Evolutionary conservation across 64 coral and sea anemone species (phyloP).

Genomic region (Stichodactyla helianthus): DNA sequence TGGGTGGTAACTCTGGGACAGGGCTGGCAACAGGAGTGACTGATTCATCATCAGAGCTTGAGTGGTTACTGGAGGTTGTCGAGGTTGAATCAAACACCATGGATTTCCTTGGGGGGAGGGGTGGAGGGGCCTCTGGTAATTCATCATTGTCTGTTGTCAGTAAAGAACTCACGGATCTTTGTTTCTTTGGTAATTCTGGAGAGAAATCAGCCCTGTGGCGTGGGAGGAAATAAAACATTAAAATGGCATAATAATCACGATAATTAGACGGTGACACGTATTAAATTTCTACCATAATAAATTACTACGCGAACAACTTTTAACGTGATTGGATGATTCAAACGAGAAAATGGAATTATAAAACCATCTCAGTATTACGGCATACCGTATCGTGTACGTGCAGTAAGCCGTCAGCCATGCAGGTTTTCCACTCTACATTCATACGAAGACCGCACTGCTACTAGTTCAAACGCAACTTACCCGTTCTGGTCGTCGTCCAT

Average conservation of each 20-base stretch:
- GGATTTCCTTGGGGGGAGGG: conserved; percentile 49
- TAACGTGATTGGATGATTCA: too few relatives aligned
- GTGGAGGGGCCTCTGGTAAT: conserved; percentile 27
- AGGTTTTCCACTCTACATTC: too few relatives aligned
- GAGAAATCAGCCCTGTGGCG: not conserved
- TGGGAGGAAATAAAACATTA: not conserved
- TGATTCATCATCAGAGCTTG: not conserved
- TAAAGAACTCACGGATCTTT: conserved; percentile 28
- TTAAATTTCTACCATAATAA: too few relatives aligned
- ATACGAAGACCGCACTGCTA: too few relatives aligned
- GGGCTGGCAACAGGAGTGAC: not conserved
- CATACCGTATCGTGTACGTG: too few relatives aligned
- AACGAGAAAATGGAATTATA: too few relatives aligned
- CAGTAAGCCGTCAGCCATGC: too few relatives aligned
- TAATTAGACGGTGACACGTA: too few relatives aligned
- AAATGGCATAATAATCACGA: not conserved
- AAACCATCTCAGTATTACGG: too few relatives aligned
- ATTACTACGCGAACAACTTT: too few relatives aligned
- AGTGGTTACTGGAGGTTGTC: not conserved
- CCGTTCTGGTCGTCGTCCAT: not conserved
- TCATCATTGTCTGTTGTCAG: conserved; percentile 30
- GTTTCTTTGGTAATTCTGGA: conserved; percentile 36
- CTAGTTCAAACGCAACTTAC: not conserved
- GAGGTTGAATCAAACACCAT: not conserved
- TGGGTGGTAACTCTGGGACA: conserved; percentile 31